Conservation (phyloP, 2,888 invertebrate species). For the Dryobota labecula region DNA sequence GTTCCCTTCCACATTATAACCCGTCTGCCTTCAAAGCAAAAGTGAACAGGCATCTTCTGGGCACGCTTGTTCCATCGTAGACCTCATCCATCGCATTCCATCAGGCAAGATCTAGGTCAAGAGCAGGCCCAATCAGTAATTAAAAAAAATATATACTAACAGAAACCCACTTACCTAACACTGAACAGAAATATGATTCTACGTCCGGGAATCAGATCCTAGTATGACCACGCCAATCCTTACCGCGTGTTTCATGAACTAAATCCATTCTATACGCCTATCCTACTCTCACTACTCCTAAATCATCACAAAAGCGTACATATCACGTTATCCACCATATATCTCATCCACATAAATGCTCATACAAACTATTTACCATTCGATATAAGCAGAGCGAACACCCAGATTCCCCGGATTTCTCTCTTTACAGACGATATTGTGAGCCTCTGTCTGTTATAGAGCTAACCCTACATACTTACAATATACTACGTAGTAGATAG, state of each 20-base stretch:
- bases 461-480: slow-evolving; percentile 44
- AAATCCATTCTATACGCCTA: not conserved
- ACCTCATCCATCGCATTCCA: too few species aligned
- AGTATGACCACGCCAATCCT: not conserved
- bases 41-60: too few species aligned
- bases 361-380: slow-evolving; percentile 32
- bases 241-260: not conserved
- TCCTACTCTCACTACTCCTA: not conserved
- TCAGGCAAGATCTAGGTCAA: too few species aligned
- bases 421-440: slow-evolving; percentile 62
- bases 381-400: slow-evolving; percentile 63
- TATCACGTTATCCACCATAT: slow-evolving; percentile 4
- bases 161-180: too few species aligned
- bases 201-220: not conserved
- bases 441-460: slow-evolving; percentile 63
- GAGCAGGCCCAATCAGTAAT: too few species aligned
- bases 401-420: slow-evolving; percentile 54
- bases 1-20: too few species aligned
- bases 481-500: not conserved
- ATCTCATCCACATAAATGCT: slow-evolving; percentile 8
- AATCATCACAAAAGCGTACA: not conserved
- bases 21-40: too few species aligned
- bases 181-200: not conserved
- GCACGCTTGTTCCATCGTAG: too few species aligned
- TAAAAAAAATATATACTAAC: not conserved